A percentile compares a stretch with the other conserved stretches of the same genome.
phyloP scores from a whole-genome alignment of 2,113 vertebrate genomes.

The Thermophis baileyi region DNA sequence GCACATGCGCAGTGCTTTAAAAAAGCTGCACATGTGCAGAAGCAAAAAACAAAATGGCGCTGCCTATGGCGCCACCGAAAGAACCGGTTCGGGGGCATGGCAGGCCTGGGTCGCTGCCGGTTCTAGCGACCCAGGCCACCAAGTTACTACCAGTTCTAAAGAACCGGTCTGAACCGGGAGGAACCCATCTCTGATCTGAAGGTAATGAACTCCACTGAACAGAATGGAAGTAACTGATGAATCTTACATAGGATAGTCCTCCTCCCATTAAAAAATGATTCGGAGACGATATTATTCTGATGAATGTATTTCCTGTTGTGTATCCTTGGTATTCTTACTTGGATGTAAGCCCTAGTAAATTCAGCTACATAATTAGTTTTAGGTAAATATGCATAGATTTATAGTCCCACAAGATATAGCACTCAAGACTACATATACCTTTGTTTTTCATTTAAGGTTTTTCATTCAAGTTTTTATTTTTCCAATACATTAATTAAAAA shows the following conservation, averaged over 20 bases:
- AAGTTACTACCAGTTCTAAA: too few relatives aligned
- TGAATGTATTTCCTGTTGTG: not conserved
- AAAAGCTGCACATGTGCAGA: too few relatives aligned
- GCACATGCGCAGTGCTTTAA: too few relatives aligned
- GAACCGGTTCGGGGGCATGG: too few relatives aligned
- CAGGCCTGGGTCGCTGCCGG: too few relatives aligned
- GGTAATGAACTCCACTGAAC: not conserved
- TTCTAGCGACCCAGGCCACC: too few relatives aligned
- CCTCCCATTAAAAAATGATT: not conserved
- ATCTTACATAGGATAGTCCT: not conserved
- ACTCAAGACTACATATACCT: not conserved
- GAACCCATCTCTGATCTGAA: too few relatives aligned
- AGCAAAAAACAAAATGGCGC: too few relatives aligned
- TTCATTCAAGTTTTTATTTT: not conserved
- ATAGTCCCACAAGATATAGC: not conserved
- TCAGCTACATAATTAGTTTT: not conserved
- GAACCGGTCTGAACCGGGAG: too few relatives aligned
- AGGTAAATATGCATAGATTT: not conserved
- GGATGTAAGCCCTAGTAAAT: not conserved
- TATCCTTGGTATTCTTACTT: not conserved
- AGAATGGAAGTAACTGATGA: not conserved
- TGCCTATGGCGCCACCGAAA: too few relatives aligned
- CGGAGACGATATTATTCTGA: not conserved
- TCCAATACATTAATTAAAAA: not conserved
- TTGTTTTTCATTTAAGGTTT: not conserved